phyloP scores from a whole-genome alignment of 2,113 vertebrate species.

The Leucopternis melanops region DNA sequence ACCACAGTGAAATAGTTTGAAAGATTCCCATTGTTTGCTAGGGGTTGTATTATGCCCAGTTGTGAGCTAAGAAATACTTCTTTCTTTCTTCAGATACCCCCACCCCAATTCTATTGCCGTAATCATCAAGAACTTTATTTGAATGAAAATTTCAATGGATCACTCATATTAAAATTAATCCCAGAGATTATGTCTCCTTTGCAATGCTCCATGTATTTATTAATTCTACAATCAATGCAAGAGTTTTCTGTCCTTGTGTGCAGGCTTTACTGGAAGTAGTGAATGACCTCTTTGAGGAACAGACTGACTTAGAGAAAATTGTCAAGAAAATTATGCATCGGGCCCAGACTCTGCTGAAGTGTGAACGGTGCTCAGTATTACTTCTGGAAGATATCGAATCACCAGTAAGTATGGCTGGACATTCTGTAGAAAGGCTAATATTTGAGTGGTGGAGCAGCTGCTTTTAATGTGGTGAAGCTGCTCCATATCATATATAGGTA shows the following conservation, averaged over 20 bases:
- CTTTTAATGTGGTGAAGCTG: not conserved
- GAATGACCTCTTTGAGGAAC: constrained; percentile 98
- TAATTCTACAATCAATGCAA: not conserved
- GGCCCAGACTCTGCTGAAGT: constrained; percentile 94
- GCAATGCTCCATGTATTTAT: not conserved
- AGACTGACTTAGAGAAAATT: constrained; percentile 98
- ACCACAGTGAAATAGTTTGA: not conserved
- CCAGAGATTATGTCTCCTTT: not conserved
- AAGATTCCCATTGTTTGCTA: not conserved
- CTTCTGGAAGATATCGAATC: constrained; percentile 97
- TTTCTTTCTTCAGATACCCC: not conserved
- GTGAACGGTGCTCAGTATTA: constrained; percentile 94
- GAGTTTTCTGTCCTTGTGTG: constrained; percentile 1
- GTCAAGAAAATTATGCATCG: constrained; percentile 99
- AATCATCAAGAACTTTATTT: not conserved
- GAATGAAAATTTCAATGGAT: not conserved
- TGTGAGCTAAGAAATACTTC: not conserved
- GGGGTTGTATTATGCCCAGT: not conserved
- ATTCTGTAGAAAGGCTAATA: not conserved
- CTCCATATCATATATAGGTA: not conserved
- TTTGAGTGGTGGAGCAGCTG: not conserved
- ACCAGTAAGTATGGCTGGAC: constrained; percentile 77
- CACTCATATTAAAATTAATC: not conserved
- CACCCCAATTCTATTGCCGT: not conserved
- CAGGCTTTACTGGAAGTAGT: constrained; percentile 97